Evolutionary conservation across 2,113 vertebrate genomes (phyloP), one percentile per base, ranked within the genome.

Genomic region (Laterallus jamaicensis): DNA sequence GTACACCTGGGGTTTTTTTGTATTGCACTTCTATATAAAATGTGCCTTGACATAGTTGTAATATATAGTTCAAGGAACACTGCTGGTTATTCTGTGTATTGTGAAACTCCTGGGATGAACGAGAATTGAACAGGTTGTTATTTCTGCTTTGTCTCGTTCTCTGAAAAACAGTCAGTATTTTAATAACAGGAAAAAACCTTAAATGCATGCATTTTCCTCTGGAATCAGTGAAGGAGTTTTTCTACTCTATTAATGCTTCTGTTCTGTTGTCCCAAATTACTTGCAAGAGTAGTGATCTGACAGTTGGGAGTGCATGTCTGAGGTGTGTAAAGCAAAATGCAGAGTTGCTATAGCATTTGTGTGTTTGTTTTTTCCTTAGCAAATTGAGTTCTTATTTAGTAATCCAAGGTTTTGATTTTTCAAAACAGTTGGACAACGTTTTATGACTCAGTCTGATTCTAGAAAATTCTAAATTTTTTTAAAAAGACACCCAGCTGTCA

Each of bases 21-120:
- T 98, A 97, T 95, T 97, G 62, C 94, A 96, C 89, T 97, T 93
- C 90, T 97, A 84, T 97, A 97, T 98, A 95, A 97, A 97, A 97
- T 98, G 97, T 98, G 97, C 98, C 97, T 98, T 98, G 97, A 98
- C 97, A 96, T 98, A 98, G 97, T 96, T 98, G 97, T 97, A 97
- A 94, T 80, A 88, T 54, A 60, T 96, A 98, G 96, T 96, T 98
- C 89, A 98, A 98, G 97, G 97, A 97, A 97, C 93, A 94, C 78
- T 94, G 90, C 60, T 97, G 95, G 92, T 97, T 94, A 92, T 97
- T 89, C 90, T 97, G 91, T 98, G 97, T 98, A 97, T 70, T 96
- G 75, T 97, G 92, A 97, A 96, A 95, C 88, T 90, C 88, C 89
- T 90, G 91, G 95, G 96, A 89, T 60, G 94, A 97, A 97, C 93